Evolutionary conservation across 2,797 vertebrate genomes (phyloP), one percentile per base, ranked within the genome.

Genomic region (Pangasius sanitwongsei): DNA sequence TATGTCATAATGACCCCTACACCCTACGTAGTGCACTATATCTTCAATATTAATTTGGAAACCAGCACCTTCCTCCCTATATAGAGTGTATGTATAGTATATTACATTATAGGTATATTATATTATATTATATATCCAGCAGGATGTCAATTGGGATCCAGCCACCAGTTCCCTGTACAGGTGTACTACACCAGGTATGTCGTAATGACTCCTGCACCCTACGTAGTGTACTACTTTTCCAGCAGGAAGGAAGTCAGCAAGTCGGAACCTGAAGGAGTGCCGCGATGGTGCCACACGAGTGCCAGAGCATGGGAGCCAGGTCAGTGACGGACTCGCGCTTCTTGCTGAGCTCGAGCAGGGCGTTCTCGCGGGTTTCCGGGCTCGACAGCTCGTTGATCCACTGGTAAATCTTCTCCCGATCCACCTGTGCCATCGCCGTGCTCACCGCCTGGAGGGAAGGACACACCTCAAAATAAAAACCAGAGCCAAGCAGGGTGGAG

Each of bases 361-460:
- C 98, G 53, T 99, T 99, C 92, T 99, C 98, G 70, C 98, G 96
- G 0, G 98, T 99, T 93, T 99, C 98, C 0, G 98, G 98, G 91
- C 98, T 99, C 74, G 98, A 99, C 86, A 99, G 92, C 94, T 99
- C 98, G 63, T 99, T 99, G 94, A 99, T 99, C 98, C 98, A 99
- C 57, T 99, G 98, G 93, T 99, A 99, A 93, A 99, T 99, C 95
- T 99, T 99, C 91, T 99, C 98, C 4, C 98, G 94, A 93, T 99
- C 98, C 84, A 99, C 98, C 92, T 99, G 98, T 84, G 98, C 98
- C 95, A 99, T 95, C 1, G 98, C 97, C 87, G 98, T 98, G 89
- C 97, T 98, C 94, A 99, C 98, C 92, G 98, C 97, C 98, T 99
- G 91, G 1, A 53, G 18, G 13, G 3, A 53, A 81, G 41, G 34